A percentile compares a stretch with the other conserved stretches of the same genome.
These are phyloP conservation scores for Orientallactaga sibirica DNA, from an alignment of 2,797 vertebrate species.

Conservation along the genomic window DNA sequence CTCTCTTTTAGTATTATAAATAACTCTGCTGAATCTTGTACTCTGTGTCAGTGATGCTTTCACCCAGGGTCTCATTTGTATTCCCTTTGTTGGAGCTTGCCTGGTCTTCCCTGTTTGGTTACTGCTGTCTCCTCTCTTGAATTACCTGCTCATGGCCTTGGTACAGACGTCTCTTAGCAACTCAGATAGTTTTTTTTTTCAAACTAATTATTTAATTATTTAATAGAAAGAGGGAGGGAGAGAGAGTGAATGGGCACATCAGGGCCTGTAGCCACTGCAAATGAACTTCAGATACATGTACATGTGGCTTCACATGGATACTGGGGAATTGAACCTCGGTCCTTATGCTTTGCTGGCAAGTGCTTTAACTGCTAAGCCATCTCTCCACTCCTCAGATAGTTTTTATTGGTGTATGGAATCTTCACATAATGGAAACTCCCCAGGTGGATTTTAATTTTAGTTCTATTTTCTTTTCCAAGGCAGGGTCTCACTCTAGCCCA, in stretches of 20 bases:
- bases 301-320: no score
- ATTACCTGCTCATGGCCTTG: slow-evolving; percentile 45
- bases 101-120: neutral
- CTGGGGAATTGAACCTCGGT: no score
- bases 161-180: slow-evolving; percentile 36
- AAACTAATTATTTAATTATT: no score
- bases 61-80: slow-evolving; percentile 4
- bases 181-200: neutral
- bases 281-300: no score
- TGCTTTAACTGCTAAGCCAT: no score
- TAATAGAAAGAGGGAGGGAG: no score
- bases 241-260: no score
- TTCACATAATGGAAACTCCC: neutral
- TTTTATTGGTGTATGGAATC: slow-evolving; percentile 30
- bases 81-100: slow-evolving; percentile 25
- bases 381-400: neutral
- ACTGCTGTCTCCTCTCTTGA: neutral
- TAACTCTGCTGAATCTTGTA: slow-evolving; percentile 35
- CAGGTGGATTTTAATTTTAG: slow-evolving; percentile 32
- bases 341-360: no score
- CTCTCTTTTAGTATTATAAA: slow-evolving; percentile 23
- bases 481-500: no score
- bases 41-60: neutral
- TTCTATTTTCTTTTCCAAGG: neutral
- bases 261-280: no score